phyloP scores from a whole-genome alignment of 1,140 invertebrate species.

The Drosophila subobscura region DNA sequence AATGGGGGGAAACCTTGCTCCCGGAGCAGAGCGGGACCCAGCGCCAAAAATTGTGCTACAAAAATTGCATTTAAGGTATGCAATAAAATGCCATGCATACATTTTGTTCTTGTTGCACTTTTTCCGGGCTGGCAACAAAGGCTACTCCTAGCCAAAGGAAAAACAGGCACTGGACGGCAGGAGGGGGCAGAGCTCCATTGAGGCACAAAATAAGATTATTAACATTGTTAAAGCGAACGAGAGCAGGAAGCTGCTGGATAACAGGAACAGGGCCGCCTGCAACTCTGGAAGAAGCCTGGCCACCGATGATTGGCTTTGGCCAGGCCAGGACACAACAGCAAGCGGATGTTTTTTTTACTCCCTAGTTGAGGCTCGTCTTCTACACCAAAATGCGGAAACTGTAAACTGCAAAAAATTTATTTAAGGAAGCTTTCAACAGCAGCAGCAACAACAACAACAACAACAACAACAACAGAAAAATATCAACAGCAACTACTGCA shows the following conservation, averaged over 20 bases:
- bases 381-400: slow-evolving; percentile 64
- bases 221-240: slow-evolving; percentile 79
- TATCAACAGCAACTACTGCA: background rate
- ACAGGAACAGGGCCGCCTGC: background rate
- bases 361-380: slow-evolving; percentile 7
- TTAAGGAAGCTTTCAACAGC: slow-evolving; percentile 59
- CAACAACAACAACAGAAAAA: slow-evolving; percentile 24
- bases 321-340: slow-evolving; percentile 26
- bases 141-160: slow-evolving; percentile 7
- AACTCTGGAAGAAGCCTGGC: slow-evolving; percentile 1
- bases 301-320: slow-evolving; percentile 55
- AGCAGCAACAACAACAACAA: slow-evolving; percentile 10
- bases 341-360: slow-evolving; percentile 32
- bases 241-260: slow-evolving; percentile 41
- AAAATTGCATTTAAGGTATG: slow-evolving; percentile 77
- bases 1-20: background rate
- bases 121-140: slow-evolving; percentile 47
- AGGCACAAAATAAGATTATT: slow-evolving; percentile 81
- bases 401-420: slow-evolving; percentile 71
- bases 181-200: slow-evolving; percentile 50
- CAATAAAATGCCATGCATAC: slow-evolving; percentile 72
- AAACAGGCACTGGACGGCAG: background rate
- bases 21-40: slow-evolving; percentile 14
- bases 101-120: slow-evolving; percentile 43
- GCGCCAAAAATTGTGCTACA: slow-evolving; percentile 56